phyloP scores from a whole-genome alignment of 1,140 invertebrate species.

The Drosophila aff. region DNA sequence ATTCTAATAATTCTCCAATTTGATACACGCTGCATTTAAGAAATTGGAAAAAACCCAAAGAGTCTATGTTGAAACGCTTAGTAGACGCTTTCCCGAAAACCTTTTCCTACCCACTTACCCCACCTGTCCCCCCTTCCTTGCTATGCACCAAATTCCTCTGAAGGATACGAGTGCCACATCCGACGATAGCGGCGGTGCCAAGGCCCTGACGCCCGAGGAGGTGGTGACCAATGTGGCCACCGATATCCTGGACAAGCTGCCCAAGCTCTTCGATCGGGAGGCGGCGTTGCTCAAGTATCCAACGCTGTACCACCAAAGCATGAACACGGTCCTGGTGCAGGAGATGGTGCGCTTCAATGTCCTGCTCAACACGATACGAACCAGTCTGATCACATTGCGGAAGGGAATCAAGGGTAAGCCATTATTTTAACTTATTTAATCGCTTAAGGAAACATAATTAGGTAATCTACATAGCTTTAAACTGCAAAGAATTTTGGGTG shows the following conservation, averaged over 20 bases:
- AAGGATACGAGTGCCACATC: constrained; percentile 85
- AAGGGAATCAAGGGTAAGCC: constrained; percentile 94
- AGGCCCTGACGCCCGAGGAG: constrained; percentile 87
- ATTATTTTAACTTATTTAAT: background rate
- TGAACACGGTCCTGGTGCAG: constrained; percentile 92
- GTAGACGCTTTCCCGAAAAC: constrained; percentile 76
- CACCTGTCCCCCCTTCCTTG: constrained; percentile 77
- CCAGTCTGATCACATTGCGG: constrained; percentile 92
- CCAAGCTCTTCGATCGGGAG: constrained; percentile 90
- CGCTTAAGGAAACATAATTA: background rate
- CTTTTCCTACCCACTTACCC: constrained; percentile 75
- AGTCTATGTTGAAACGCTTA: constrained; percentile 66
- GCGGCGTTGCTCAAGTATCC: constrained; percentile 90
- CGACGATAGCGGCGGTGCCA: constrained; percentile 67
- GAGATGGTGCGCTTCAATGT: constrained; percentile 96
- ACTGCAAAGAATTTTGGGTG: background rate
- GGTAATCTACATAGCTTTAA: background rate
- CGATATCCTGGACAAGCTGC: constrained; percentile 91
- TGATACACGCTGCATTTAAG: constrained; percentile 51
- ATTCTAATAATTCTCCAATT: constrained; percentile 7
- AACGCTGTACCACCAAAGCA: constrained; percentile 92
- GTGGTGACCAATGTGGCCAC: constrained; percentile 89
- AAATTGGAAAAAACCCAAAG: constrained; percentile 70
- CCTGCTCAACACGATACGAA: constrained; percentile 90
- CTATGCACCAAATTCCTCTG: constrained; percentile 57